phyloP scores from a whole-genome alignment of 2,888 invertebrate genomes.

The Standfussiana lucernea region DNA sequence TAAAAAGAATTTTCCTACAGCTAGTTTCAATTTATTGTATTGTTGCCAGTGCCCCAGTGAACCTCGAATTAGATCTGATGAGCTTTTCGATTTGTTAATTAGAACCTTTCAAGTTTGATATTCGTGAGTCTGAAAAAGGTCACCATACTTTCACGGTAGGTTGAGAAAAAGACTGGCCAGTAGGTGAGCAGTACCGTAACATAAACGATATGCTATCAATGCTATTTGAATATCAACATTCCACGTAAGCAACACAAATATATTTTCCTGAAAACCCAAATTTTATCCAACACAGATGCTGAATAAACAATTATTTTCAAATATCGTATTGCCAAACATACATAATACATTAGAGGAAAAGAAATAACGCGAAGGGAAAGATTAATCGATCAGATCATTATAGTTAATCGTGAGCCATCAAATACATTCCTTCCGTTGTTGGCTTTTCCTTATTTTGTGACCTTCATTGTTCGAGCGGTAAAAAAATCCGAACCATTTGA shows the following conservation, averaged over 20 bases:
- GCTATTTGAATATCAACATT: background rate
- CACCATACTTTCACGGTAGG: background rate
- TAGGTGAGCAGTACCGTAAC: background rate
- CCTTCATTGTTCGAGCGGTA: slow-evolving; percentile 56
- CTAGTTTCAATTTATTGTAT: background rate
- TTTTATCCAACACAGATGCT: slow-evolving; percentile 31
- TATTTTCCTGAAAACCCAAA: slow-evolving; percentile 2
- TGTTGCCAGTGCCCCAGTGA: background rate
- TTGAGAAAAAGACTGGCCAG: background rate
- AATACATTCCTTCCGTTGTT: slow-evolving; percentile 62
- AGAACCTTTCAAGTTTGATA: background rate
- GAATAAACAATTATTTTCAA: slow-evolving; percentile 52
- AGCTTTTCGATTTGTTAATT: background rate
- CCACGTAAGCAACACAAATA: slow-evolving; percentile 1
- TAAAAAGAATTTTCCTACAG: background rate
- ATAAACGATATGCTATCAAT: background rate
- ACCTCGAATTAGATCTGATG: background rate
- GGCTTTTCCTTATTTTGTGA: slow-evolving; percentile 64
- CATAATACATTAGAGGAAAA: slow-evolving; percentile 56
- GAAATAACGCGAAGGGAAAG: slow-evolving; percentile 56
- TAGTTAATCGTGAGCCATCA: slow-evolving; percentile 67
- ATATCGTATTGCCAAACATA: slow-evolving; percentile 58
- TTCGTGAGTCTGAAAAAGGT: background rate
- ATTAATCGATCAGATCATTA: slow-evolving; percentile 70
- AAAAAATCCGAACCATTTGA: slow-evolving; percentile 56